These are phyloP conservation scores for Eristalis arbustorum DNA, from an alignment of 2,888 invertebrate genomes.

Conservation along the genomic window DNA sequence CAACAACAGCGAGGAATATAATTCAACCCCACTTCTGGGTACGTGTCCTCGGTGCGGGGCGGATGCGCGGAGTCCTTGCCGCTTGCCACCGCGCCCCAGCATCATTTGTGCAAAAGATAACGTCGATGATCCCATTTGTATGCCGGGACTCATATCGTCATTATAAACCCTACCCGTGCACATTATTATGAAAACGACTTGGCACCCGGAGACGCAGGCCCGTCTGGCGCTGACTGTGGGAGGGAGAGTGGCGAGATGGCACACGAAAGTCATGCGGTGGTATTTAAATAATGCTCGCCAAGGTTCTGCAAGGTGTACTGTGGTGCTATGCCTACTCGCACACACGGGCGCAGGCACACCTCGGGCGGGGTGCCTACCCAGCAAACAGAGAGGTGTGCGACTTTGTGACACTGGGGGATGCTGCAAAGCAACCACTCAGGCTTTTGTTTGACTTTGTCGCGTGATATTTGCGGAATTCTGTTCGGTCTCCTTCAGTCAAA, in stretches of 20 bases:
- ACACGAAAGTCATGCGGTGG: slow-evolving; percentile 54
- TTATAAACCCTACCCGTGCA: slow-evolving; percentile 51
- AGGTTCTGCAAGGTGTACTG: slow-evolving; percentile 27
- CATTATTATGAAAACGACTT: slow-evolving; percentile 63
- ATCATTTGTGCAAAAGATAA: slow-evolving; percentile 40
- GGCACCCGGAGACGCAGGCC: slow-evolving; percentile 50
- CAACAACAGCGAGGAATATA: background rate
- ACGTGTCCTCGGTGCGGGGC: slow-evolving; percentile 28
- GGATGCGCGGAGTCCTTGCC: background rate
- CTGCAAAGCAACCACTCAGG: slow-evolving; percentile 19
- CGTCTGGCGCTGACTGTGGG: slow-evolving; percentile 21
- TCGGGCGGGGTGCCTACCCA: background rate
- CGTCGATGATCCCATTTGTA: slow-evolving; percentile 67
- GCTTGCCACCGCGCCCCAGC: background rate
- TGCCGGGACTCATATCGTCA: slow-evolving; percentile 63
- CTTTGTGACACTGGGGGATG: slow-evolving; percentile 8
- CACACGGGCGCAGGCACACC: background rate
- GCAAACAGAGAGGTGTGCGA: background rate
- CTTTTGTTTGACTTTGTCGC: slow-evolving; percentile 28
- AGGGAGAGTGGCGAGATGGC: too few species aligned
- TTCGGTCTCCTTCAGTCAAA: background rate
- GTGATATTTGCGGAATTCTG: background rate
- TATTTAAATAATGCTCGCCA: slow-evolving; percentile 66
- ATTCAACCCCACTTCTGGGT: background rate
- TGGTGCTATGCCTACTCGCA: slow-evolving; percentile 15